phyloP scores from a whole-genome alignment of 1,140 invertebrate species.

The Drosophila insularis region DNA sequence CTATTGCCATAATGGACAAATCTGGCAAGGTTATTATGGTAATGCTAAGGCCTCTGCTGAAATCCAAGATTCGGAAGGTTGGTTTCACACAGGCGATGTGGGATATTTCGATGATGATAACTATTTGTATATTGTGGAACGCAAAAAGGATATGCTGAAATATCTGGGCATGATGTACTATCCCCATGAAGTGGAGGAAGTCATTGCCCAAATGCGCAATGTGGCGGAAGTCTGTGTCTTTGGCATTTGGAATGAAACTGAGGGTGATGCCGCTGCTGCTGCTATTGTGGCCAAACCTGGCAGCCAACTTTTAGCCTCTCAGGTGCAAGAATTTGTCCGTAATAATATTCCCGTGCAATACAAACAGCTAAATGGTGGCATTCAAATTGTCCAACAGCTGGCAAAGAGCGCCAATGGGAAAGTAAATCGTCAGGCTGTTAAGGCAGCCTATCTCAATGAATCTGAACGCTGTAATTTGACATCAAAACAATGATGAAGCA shows the following conservation, averaged over 20 bases:
- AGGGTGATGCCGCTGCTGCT: conserved; percentile 76
- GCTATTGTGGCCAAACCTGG: conserved; percentile 58
- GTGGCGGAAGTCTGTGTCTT: conserved; percentile 77
- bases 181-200: conserved; percentile 75
- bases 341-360: conserved; percentile 36
- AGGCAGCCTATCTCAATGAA: conserved; percentile 40
- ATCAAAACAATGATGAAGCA: neutral
- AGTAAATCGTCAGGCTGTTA: conserved; percentile 58
- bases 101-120: conserved; percentile 85
- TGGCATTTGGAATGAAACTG: conserved; percentile 72
- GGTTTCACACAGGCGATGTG: conserved; percentile 88
- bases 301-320: conserved; percentile 18
- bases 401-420: conserved; percentile 48
- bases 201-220: conserved; percentile 66
- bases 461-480: conserved; percentile 11
- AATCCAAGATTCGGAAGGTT: conserved; percentile 83
- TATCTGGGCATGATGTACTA: conserved; percentile 81
- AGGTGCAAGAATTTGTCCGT: conserved; percentile 46
- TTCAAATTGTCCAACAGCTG: conserved; percentile 35
- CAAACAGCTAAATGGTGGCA: conserved; percentile 43
- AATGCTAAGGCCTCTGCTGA: conserved; percentile 62
- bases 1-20: conserved; percentile 53
- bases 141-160: conserved; percentile 86
- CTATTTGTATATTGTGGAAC: conserved; percentile 84
- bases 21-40: conserved; percentile 75